Conservation (phyloP, 2,113 vertebrate genomes). For the Myotis yumanensis region DNA sequence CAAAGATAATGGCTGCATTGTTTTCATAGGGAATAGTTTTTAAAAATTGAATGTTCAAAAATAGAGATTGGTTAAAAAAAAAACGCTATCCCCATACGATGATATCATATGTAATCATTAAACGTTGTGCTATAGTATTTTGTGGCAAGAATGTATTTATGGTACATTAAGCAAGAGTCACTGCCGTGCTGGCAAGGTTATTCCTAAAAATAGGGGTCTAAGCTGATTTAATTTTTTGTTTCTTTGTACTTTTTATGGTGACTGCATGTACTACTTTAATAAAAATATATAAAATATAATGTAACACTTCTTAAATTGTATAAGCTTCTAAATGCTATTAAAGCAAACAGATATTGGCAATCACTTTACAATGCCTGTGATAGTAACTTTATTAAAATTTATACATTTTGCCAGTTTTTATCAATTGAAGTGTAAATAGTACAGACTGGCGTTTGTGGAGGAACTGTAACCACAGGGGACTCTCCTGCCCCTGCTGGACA, state of each 20-base stretch:
- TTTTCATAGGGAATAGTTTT: constrained; percentile 1
- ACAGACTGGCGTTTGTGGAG: background rate
- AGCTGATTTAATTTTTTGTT: background rate
- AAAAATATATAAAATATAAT: background rate
- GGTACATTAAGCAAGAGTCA: background rate
- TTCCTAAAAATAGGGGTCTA: background rate
- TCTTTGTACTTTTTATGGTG: background rate
- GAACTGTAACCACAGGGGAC: background rate
- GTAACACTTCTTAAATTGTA: background rate
- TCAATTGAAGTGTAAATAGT: background rate
- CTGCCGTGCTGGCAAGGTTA: background rate
- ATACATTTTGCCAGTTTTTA: constrained; percentile 1
- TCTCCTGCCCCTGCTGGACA: background rate
- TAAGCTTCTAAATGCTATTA: constrained; percentile 5
- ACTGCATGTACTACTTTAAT: constrained; percentile 6
- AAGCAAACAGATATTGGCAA: background rate
- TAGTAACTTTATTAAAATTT: background rate
- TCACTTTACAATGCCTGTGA: background rate
- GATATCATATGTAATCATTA: background rate
- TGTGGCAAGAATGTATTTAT: background rate
- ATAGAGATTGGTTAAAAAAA: background rate
- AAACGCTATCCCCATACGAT: background rate
- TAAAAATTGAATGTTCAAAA: background rate
- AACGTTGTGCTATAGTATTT: background rate
- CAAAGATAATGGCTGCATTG: background rate